A percentile compares a stretch with the other conserved stretches of the same genome.
Conservation (phyloP, 2,797 vertebrate species). For the Sphaeramia orbicularis region DNA sequence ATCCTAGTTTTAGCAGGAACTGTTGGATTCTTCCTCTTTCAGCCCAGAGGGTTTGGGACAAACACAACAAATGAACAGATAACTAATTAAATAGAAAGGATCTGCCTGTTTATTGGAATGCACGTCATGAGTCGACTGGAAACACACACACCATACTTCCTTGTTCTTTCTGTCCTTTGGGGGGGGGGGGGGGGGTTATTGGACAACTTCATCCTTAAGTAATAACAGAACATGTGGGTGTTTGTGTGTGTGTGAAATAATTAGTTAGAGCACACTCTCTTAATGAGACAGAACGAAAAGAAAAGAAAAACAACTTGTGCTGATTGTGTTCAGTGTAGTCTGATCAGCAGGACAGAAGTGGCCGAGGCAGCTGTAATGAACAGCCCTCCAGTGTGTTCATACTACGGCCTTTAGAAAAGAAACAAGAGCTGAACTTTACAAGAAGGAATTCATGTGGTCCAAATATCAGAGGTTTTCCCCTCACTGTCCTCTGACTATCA, state of each 20-base stretch:
- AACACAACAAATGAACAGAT: constrained; percentile 25
- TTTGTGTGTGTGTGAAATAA: constrained; percentile 15
- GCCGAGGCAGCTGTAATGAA: constrained; percentile 33
- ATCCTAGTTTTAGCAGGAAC: constrained; percentile 20
- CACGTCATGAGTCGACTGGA: constrained; percentile 19
- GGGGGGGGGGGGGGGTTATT: too few species aligned
- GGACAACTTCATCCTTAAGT: constrained; percentile 12
- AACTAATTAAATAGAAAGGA: constrained; percentile 12
- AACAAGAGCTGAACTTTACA: too few species aligned
- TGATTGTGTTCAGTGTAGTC: constrained; percentile 20
- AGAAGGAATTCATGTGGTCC: too few species aligned
- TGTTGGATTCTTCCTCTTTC: constrained; percentile 8
- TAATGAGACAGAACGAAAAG: too few species aligned
- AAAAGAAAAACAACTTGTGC: too few species aligned
- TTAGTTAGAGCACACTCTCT: too few species aligned
- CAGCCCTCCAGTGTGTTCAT: too few species aligned
- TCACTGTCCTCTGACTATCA: constrained; percentile 12
- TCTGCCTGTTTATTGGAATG: constrained; percentile 5
- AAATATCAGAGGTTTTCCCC: constrained; percentile 1
- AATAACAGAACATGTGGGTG: constrained; percentile 6
- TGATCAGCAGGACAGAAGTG: constrained; percentile 14
- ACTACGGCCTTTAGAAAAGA: too few species aligned
- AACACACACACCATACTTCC: not conserved
- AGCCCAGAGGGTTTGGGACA: too few species aligned
- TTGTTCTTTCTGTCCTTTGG: not conserved